Percentiles rank a stretch among this genome's conserved stretches.
phyloP scores from a whole-genome alignment of 2,797 vertebrate genomes.

The Otolemur crassicaudatus region DNA sequence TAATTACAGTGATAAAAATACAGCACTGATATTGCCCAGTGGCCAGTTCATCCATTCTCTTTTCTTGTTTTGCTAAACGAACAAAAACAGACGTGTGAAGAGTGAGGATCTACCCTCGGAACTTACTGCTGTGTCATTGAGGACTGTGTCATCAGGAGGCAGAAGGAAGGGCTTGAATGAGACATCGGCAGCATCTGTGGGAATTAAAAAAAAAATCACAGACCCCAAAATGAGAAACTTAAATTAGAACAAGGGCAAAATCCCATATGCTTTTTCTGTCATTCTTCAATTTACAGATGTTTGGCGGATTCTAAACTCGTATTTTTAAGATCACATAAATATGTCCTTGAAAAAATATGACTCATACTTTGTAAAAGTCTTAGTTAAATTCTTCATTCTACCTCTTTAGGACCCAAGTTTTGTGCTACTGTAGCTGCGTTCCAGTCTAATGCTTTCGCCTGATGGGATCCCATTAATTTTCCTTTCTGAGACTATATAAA shows the following conservation, averaged over 20 bases:
- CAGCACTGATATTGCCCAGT: neutral
- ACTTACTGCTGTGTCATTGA: slow-evolving; percentile 87
- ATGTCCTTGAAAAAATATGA: slow-evolving; percentile 26
- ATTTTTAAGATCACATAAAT: slow-evolving; percentile 7
- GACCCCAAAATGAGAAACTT: slow-evolving; percentile 10
- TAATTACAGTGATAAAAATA: neutral
- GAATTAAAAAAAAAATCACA: slow-evolving; percentile 25
- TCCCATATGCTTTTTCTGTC: neutral
- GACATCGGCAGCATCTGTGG: slow-evolving; percentile 67
- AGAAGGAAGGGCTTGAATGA: slow-evolving; percentile 5
- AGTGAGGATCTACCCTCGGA: neutral
- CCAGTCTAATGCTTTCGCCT: neutral
- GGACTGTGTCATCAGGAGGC: slow-evolving; percentile 70
- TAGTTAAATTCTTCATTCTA: slow-evolving; percentile 5
- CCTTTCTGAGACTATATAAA: neutral
- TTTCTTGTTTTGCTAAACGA: neutral
- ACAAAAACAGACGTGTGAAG: neutral
- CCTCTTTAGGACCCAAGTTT: neutral
- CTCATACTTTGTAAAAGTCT: neutral
- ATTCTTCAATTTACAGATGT: neutral
- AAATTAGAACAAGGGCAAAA: slow-evolving; percentile 42
- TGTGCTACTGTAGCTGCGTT: neutral
- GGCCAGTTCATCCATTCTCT: neutral
- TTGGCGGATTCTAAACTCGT: neutral
- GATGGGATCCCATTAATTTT: neutral